Base-by-base conservation (phyloP, 2,797 vertebrate species). In the Setipinna tenuifilis region DNA sequence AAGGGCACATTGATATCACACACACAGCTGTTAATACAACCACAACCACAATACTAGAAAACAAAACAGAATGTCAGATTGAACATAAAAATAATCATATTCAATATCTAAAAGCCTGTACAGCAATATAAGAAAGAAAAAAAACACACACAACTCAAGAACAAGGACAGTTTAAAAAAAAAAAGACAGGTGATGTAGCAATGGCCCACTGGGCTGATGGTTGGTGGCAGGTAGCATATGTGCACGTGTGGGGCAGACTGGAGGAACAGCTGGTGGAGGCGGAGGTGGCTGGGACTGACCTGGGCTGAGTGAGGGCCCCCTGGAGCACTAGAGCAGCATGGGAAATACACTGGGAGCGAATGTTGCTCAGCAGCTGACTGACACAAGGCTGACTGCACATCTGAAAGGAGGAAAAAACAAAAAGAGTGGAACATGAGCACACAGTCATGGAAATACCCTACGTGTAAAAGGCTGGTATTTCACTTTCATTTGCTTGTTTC, bases 281-380 rank as follows among this genome's bases (percentile, higher is more conserved):
- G 4, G 25, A 23, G 62, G 50, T 54, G 50, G 7, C 14, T 54
- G 50, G 14, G 44, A 75, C 91, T 95, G 92, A 99, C 98, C 98
- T 97, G 83, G 98, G 98, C 85, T 99, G 98, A 12, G 98, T 99
- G 82, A 99, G 93, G 86, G 97, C 93, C 81, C 98, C 98, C 91
- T 99, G 98, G 9, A 99, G 96, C 89, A 99, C 97, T 90, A 99
- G 93, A 84, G 98, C 97, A 85, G 98, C 96, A 10, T 99, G 98
- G 85, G 97, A 99, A 92, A 99, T 99, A 95, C 98, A 99, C 94
- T 99, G 98, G 9, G 98, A 99, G 88, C 98, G 97, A 95, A 99
- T 96, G 96, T 99, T 99, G 95, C 98, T 98, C 93, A 99, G 96
- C 92, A 99, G 96, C 95, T 98, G 98, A 95, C 98, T 99, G 88